Evolutionary conservation across 1,140 invertebrate species (phyloP).

Genomic region (Zelostemma sp.): DNA sequence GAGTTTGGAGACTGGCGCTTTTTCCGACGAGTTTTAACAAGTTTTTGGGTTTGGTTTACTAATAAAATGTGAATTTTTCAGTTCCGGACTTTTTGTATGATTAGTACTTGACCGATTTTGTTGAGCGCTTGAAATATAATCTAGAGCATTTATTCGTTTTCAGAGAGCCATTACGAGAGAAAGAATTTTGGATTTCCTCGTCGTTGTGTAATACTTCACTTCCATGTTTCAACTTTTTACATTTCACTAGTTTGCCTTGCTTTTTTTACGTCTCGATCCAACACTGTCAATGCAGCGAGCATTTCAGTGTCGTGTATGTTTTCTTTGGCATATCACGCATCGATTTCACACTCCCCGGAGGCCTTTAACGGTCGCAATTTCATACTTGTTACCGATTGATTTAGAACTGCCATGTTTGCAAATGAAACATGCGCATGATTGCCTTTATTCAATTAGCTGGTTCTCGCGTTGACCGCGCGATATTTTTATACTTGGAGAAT

Average conservation of each 20-base stretch:
- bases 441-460: constrained; percentile 1
- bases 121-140: no score
- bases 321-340: neutral
- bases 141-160: no score
- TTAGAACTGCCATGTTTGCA: constrained; percentile 2
- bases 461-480: neutral
- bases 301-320: neutral
- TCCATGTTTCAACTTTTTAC: no score
- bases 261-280: neutral
- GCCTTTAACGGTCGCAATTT: neutral
- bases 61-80: no score
- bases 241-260: no score
- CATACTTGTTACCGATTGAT: neutral
- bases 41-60: neutral
- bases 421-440: constrained; percentile 3
- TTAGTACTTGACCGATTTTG: no score
- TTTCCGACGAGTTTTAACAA: neutral
- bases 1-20: neutral
- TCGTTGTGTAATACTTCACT: no score
- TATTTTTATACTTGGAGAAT: neutral
- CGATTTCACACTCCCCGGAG: neutral
- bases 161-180: no score
- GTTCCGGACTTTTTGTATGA: no score
- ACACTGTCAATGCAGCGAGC: neutral
- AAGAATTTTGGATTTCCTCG: no score